These are phyloP conservation scores for Bombyx huttoni DNA, from an alignment of 2,888 invertebrate species.

Conservation along the genomic window DNA sequence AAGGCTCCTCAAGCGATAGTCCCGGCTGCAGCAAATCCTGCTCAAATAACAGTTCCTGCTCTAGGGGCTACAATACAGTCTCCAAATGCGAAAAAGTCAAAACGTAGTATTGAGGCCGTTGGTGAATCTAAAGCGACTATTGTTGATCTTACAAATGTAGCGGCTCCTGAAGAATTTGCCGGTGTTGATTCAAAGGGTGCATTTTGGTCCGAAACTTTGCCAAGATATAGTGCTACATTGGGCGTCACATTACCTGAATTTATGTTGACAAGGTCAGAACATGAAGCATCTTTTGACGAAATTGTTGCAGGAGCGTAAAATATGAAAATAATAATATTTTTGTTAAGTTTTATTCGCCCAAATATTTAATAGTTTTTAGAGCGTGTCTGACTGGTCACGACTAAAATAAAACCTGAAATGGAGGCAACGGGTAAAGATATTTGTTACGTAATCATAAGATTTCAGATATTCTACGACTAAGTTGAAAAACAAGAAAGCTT, in stretches of 20 bases:
- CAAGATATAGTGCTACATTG: constrained; percentile 74
- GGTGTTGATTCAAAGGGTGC: constrained; percentile 73
- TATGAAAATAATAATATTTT: constrained; percentile 9
- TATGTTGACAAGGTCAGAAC: constrained; percentile 78
- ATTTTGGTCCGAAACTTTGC: constrained; percentile 77
- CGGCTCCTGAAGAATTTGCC: constrained; percentile 65
- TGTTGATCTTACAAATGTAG: constrained; percentile 46
- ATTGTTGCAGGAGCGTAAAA: constrained; percentile 56
- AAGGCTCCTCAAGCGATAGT: constrained; percentile 35
- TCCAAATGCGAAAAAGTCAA: constrained; percentile 25
- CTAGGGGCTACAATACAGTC: constrained; percentile 11
- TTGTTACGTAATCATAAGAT: constrained; percentile 56
- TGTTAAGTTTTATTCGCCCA: constrained; percentile 40
- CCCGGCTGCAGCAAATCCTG: constrained; percentile 30
- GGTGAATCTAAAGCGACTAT: constrained; percentile 38
- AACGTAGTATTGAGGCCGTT: constrained; percentile 45
- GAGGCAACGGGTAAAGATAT: constrained; percentile 36
- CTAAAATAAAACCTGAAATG: constrained; percentile 43
- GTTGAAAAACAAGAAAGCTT: constrained; percentile 2
- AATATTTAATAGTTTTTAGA: constrained; percentile 46
- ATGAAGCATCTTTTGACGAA: constrained; percentile 78
- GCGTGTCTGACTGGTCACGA: constrained; percentile 56
- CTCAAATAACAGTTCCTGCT: constrained; percentile 18
- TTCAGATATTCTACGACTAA: constrained; percentile 32
- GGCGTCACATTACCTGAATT: constrained; percentile 77